Conservation (phyloP, 2,113 vertebrate species). For the Nestor notabilis region DNA sequence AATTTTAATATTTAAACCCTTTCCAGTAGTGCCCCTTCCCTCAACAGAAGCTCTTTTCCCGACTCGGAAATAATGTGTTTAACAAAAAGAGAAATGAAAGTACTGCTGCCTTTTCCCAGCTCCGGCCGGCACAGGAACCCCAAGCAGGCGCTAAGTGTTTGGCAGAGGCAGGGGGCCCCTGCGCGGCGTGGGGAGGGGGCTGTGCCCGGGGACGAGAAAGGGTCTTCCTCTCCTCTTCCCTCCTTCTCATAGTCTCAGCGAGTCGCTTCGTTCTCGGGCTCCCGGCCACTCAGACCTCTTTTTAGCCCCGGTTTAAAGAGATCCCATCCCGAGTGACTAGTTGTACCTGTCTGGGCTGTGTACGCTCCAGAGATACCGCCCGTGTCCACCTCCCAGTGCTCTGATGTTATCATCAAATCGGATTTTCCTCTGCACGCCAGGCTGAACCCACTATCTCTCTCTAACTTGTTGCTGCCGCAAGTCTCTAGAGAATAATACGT, state of each 20-base stretch:
- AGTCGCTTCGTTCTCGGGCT: background rate
- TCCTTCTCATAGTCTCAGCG: background rate
- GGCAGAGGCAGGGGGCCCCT: conserved; percentile 29
- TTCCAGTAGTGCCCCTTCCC: background rate
- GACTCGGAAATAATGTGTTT: background rate
- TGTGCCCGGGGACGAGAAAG: background rate
- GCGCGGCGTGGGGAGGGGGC: conserved; percentile 13
- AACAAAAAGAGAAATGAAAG: background rate
- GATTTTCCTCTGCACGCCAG: conserved; percentile 40
- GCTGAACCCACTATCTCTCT: conserved; percentile 55
- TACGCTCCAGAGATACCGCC: background rate
- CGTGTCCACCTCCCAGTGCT: conserved; percentile 23
- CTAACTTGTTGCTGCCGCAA: conserved; percentile 90
- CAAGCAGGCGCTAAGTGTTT: background rate
- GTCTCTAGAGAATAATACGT: conserved; percentile 92
- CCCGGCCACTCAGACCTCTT: background rate
- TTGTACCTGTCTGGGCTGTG: conserved; percentile 14
- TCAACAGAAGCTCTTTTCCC: background rate
- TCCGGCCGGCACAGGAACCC: background rate
- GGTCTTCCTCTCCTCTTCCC: background rate
- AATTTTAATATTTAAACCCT: background rate
- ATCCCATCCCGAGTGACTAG: conserved; percentile 6
- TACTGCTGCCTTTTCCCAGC: background rate
- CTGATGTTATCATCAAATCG: conserved; percentile 44
- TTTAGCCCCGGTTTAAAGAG: background rate